phyloP scores from a whole-genome alignment of 2,797 vertebrate species.

The Triplophysa yarkandensis region DNA sequence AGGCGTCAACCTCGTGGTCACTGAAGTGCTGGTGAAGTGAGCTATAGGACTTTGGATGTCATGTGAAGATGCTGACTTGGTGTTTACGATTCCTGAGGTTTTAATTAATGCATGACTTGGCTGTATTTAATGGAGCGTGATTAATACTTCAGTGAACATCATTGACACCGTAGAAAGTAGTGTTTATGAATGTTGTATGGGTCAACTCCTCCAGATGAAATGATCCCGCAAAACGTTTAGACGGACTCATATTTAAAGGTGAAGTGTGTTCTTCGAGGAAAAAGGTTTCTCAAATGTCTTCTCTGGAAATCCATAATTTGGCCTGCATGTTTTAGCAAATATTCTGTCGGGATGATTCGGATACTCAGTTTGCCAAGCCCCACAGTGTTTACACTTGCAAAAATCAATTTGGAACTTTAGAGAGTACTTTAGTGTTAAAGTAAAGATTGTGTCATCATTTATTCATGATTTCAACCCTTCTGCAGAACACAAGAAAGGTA shows the following conservation, averaged over 20 bases:
- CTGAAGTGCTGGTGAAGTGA: slow-evolving; percentile 7
- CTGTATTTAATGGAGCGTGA: slow-evolving; percentile 33
- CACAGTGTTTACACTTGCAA: not conserved
- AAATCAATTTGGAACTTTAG: not conserved
- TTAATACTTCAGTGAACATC: slow-evolving; percentile 32
- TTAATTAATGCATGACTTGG: slow-evolving; percentile 50
- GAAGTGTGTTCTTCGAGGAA: too few relatives aligned
- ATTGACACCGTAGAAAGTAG: slow-evolving; percentile 9
- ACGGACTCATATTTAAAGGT: not conserved
- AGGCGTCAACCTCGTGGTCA: not conserved
- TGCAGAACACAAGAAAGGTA: too few relatives aligned
- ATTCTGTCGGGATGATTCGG: not conserved
- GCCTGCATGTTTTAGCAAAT: not conserved
- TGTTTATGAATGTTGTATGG: not conserved
- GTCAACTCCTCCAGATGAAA: slow-evolving; percentile 18
- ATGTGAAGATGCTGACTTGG: not conserved
- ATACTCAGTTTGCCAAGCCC: not conserved
- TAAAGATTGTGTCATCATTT: too few relatives aligned
- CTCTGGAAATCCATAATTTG: too few relatives aligned
- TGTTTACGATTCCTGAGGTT: slow-evolving; percentile 2
- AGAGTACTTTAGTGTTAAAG: not conserved
- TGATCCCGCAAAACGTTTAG: not conserved
- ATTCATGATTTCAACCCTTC: too few relatives aligned
- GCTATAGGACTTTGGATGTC: slow-evolving; percentile 27
- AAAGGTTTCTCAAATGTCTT: not conserved